Base-by-base conservation (phyloP, 2,888 invertebrate genomes). In the Formica aserva region DNA sequence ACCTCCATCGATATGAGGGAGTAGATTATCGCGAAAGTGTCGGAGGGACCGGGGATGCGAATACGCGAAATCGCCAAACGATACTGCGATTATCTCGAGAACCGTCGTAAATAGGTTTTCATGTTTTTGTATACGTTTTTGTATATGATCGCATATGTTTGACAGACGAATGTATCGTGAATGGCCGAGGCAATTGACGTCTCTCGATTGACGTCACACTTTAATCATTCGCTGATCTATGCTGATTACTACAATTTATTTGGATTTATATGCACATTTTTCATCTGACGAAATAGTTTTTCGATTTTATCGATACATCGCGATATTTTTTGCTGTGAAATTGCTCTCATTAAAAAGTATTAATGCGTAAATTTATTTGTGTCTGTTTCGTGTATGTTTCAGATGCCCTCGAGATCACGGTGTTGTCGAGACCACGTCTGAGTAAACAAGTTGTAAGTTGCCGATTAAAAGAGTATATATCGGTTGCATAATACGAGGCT, bases 371-470 rank as follows among this genome's bases (percentile, higher is more conserved):
- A 66, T 72, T 72, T 6, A 72, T 35, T 45, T 15, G 45, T 6
- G 45, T 3, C 22, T 18, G 52, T 66, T 67, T 57, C 9, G 9
- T 60, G 13, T 65, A 18, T 78, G 72, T 94, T 94, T 77, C 94
- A 94, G 94, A 94, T 94, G 94, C 90, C 92, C 88, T 91, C 91
- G 86, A 91, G 90, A 92, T 87, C 85, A 90, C 85, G 85, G 84
- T 86, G 90, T 88, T 92, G 92, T 89, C 92, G 89, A 91, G 91
- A 85, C 90, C 88, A 91, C 91, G 91, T 94, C 92, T 92, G 93
- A 91, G 85, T 90, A 91, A 93, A 93, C 87, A 91, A 92, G 84
- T 91, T 77, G 93, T 93, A 87, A 93, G 93, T 94, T 87, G 82
- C 22, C 26, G 29, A 48, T 63, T 67, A 62, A 55, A 26, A 66